Conservation (phyloP, 2,888 invertebrate genomes). For the Fragum fragum region DNA sequence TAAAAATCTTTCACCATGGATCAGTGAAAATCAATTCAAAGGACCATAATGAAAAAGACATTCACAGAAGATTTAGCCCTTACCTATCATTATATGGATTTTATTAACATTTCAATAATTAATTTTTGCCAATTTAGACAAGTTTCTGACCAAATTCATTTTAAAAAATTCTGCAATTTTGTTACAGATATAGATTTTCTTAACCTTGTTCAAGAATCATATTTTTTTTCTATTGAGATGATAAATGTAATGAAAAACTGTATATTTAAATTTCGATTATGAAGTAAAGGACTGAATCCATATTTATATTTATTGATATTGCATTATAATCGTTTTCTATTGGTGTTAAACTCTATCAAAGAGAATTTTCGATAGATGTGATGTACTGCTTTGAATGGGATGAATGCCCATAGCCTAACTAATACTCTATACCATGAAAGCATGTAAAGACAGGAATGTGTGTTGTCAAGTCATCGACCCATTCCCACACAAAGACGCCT, state of each 20-base stretch:
- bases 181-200: too few relatives aligned
- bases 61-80: constrained; percentile 1
- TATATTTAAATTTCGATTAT: too few relatives aligned
- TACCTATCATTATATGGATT: neutral
- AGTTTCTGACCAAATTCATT: too few relatives aligned
- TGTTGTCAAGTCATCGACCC: neutral
- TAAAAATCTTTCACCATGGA: neutral
- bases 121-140: too few relatives aligned
- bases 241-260: too few relatives aligned
- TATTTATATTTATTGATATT: constrained; percentile 26
- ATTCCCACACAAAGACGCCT: neutral
- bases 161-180: too few relatives aligned
- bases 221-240: too few relatives aligned
- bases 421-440: neutral
- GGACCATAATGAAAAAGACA: constrained; percentile 15
- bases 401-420: neutral
- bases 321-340: constrained; percentile 22
- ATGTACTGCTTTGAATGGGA: constrained; percentile 12
- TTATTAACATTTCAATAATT: too few relatives aligned
- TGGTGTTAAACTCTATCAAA: constrained; percentile 21
- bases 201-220: too few relatives aligned
- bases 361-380: constrained; percentile 1
- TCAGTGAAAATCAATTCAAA: constrained; percentile 20
- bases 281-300: too few relatives aligned
- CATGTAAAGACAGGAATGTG: neutral